Conservation (phyloP, 37 sponge, comb jelly and placozoan species). For the Aplysina aerophoba region DNA sequence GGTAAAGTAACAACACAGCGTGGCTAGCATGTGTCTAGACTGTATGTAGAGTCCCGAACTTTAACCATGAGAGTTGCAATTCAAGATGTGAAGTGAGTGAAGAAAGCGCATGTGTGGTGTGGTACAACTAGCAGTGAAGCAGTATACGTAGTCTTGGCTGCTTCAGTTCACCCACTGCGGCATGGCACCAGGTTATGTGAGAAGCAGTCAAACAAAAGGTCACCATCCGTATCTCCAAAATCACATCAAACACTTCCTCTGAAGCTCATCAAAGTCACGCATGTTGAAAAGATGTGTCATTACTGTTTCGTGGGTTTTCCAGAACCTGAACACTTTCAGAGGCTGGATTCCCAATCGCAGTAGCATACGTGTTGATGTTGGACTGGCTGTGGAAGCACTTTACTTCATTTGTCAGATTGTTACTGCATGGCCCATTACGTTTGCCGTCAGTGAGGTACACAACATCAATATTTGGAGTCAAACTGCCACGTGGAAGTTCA, state of each 20-base stretch:
- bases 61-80: too few relatives aligned
- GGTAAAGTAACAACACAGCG: too few relatives aligned
- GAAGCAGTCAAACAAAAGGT: neutral
- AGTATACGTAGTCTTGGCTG: too few relatives aligned
- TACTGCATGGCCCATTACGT: conserved; percentile 22
- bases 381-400: conserved; percentile 30
- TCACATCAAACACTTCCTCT: neutral
- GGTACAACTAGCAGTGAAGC: too few relatives aligned
- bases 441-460: conserved; percentile 46
- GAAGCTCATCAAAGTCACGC: neutral
- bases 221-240: neutral
- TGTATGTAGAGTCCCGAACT: too few relatives aligned
- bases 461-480: conserved; percentile 37
- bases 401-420: neutral
- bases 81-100: too few relatives aligned
- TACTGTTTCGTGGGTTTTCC: neutral
- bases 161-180: too few relatives aligned
- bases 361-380: conserved; percentile 39
- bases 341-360: conserved; percentile 10
- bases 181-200: neutral
- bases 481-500: conserved; percentile 7
- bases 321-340: neutral
- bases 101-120: too few relatives aligned
- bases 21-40: too few relatives aligned
- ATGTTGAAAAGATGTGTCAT: neutral